A percentile compares a stretch with the other conserved stretches of the same genome.
Evolutionary conservation across 37 sponge, comb jelly and placozoan species (phyloP).

Genomic region (Eunapius fragilis): DNA sequence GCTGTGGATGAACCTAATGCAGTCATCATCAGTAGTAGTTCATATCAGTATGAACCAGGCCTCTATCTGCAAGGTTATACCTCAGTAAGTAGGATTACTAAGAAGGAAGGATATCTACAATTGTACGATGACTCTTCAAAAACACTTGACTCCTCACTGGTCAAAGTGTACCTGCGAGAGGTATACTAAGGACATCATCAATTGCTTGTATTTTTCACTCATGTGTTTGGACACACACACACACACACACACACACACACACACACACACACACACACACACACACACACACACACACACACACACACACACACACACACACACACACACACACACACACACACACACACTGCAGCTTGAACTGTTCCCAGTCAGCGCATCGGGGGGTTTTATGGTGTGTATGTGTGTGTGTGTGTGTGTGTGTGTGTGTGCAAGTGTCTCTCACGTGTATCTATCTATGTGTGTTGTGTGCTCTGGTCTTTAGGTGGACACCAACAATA

Average conservation of each 20-base stretch:
- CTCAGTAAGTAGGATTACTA: no score
- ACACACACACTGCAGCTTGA: slow-evolving; percentile 33
- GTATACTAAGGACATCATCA: no score
- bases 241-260: slow-evolving; percentile 10
- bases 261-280: slow-evolving; percentile 17
- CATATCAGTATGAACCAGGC: slow-evolving; percentile 48
- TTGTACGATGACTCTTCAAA: no score
- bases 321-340: slow-evolving; percentile 6
- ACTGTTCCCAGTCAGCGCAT: slow-evolving; percentile 3
- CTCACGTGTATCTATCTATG: neutral
- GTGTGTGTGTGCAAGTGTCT: neutral
- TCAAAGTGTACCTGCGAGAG: no score
- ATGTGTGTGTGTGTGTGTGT: neutral
- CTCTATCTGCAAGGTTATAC: slow-evolving; percentile 72
- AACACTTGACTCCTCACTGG: no score
- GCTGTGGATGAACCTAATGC: neutral
- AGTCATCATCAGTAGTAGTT: neutral
- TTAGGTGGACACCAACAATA: neutral
- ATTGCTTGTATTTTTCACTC: neutral
- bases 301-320: slow-evolving; percentile 23
- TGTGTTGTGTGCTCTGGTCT: neutral
- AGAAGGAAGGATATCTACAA: no score
- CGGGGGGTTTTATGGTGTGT: neutral
- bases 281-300: slow-evolving; percentile 11
- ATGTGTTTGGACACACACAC: slow-evolving; percentile 18